Conservation (phyloP, 2,888 invertebrate genomes). For the Drosophila ustulata region DNA sequence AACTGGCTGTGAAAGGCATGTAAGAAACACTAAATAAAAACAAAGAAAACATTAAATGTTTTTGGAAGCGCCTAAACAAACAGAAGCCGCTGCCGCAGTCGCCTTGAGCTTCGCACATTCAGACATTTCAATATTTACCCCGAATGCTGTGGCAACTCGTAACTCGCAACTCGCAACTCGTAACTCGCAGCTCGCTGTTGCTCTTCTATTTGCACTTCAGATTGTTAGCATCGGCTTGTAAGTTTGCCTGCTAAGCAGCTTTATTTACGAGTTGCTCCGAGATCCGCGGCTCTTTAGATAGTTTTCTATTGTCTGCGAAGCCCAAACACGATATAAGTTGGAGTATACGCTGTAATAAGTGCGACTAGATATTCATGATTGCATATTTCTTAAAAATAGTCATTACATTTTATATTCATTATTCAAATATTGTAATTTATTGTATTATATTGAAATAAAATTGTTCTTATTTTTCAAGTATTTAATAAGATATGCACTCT, state of each 20-base stretch:
- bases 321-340: neutral
- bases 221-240: conserved; percentile 11
- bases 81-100: conserved; percentile 62
- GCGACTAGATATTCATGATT: no score
- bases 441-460: no score
- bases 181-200: neutral
- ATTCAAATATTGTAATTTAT: no score
- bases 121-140: conserved; percentile 55
- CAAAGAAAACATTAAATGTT: conserved; percentile 8
- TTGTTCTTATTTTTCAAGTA: no score
- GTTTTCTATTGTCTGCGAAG: neutral
- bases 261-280: conserved; percentile 8
- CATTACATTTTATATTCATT: no score
- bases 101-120: conserved; percentile 57
- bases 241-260: conserved; percentile 30
- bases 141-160: conserved; percentile 6
- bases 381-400: no score
- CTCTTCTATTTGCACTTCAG: conserved; percentile 38
- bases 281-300: neutral
- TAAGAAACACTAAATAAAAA: conserved; percentile 12
- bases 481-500: no score
- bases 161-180: neutral
- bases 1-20: conserved; percentile 51
- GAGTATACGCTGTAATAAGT: neutral
- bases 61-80: conserved; percentile 60